Conservation (phyloP, 2,888 invertebrate genomes). For the Cloeon dipterum region DNA sequence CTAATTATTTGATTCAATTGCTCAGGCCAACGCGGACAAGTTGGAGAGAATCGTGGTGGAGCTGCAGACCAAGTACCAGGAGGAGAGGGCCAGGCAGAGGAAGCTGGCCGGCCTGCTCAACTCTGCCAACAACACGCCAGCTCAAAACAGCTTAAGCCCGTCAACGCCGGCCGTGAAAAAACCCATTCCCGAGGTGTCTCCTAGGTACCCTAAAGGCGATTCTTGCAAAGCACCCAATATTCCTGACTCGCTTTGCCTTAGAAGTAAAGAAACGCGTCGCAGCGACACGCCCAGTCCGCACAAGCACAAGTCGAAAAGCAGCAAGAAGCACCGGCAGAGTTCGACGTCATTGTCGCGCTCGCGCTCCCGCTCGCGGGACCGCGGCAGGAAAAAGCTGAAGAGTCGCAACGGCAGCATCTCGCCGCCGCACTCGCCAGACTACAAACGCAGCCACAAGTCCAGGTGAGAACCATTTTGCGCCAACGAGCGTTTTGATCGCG, state of each 20-base stretch:
- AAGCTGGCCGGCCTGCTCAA: conserved; percentile 1
- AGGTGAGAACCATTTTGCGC: too few species aligned
- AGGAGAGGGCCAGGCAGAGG: conserved; percentile 30
- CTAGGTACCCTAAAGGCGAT: too few species aligned
- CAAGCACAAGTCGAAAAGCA: conserved; percentile 4
- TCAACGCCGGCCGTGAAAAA: not conserved
- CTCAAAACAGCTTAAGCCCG: not conserved
- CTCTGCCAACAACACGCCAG: conserved; percentile 12
- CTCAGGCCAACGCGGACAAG: conserved; percentile 40
- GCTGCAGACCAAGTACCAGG: conserved; percentile 43
- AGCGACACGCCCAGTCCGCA: too few species aligned
- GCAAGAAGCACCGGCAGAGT: conserved; percentile 6
- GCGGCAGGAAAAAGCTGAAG: conserved; percentile 10
- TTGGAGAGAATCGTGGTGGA: conserved; percentile 53
- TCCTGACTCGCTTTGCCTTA: too few species aligned
- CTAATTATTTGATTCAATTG: conserved; percentile 6
- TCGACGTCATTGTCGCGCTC: conserved; percentile 12
- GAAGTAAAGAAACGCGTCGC: too few species aligned
- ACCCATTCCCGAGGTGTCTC: not conserved
- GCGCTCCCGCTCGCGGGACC: conserved; percentile 13
- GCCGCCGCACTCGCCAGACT: conserved; percentile 10
- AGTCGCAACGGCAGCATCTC: conserved; percentile 10
- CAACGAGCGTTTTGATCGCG: not conserved
- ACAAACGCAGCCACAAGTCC: too few species aligned
- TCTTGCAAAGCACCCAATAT: too few species aligned